phyloP scores from a whole-genome alignment of 2,797 vertebrate genomes.

The Alcedo quadribrachys region DNA sequence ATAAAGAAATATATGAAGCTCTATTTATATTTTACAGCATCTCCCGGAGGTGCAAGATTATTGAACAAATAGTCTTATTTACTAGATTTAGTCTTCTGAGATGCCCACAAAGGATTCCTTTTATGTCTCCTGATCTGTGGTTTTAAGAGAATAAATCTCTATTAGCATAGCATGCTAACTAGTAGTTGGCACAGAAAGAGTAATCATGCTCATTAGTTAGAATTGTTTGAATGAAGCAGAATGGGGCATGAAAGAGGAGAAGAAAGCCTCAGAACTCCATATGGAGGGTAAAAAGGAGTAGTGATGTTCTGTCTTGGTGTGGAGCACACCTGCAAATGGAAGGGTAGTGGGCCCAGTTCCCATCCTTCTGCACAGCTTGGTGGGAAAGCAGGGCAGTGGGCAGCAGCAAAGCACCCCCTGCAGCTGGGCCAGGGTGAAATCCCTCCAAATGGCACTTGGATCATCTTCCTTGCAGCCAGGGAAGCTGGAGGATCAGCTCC shows the following conservation, averaged over 20 bases:
- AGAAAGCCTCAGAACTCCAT: neutral
- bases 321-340: neutral
- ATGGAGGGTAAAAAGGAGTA: neutral
- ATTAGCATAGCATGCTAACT: neutral
- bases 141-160: neutral
- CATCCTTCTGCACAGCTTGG: neutral
- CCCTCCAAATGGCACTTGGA: neutral
- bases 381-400: neutral
- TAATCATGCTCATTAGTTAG: neutral
- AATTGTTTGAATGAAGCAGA: neutral
- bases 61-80: slow-evolving; percentile 32
- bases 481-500: neutral
- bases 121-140: neutral
- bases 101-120: neutral
- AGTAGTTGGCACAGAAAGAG: neutral
- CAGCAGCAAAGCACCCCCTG: neutral
- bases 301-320: neutral
- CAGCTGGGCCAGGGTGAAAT: neutral
- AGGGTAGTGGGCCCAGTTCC: neutral
- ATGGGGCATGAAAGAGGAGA: neutral
- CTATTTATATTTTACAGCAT: neutral
- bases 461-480: neutral
- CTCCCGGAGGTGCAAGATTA: neutral
- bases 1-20: neutral
- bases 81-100: neutral